Conservation (phyloP, 37 sponge, comb jelly and placozoan species). For the Diacarnus erythraeanus region DNA sequence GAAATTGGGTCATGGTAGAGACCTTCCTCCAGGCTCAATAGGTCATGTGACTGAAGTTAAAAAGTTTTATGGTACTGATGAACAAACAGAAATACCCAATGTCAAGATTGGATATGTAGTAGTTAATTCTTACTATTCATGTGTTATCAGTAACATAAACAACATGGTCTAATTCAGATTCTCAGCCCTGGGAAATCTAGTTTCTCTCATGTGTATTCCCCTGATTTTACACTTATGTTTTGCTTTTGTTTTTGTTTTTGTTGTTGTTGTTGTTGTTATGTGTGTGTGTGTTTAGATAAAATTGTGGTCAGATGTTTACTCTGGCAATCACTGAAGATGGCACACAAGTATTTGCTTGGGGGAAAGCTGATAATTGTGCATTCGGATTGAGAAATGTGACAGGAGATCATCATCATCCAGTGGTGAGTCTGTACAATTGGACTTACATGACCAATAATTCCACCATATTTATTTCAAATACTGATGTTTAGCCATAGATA, state of each 20-base stretch:
- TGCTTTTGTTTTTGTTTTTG: too few species aligned
- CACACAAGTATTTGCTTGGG: conserved; percentile 47
- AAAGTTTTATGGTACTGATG: conserved; percentile 26
- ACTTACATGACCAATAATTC: background rate
- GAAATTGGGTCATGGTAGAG: conserved; percentile 46
- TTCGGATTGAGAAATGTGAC: conserved; percentile 32
- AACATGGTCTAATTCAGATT: too few species aligned
- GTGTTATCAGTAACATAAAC: too few species aligned
- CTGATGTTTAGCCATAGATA: too few species aligned
- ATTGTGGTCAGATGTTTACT: conserved; percentile 62
- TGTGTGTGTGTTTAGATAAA: conserved; percentile 3
- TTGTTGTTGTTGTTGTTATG: too few species aligned
- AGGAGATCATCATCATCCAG: conserved; percentile 36
- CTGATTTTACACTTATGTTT: conserved; percentile 14
- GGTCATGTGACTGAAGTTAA: conserved; percentile 23
- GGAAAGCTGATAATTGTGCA: conserved; percentile 33
- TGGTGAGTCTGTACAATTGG: conserved; percentile 23
- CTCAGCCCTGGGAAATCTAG: too few species aligned
- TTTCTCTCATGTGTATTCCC: conserved; percentile 8
- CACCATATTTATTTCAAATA: background rate
- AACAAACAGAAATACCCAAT: conserved; percentile 28
- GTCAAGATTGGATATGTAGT: conserved; percentile 73
- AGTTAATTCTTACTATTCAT: too few species aligned
- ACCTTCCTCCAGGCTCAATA: conserved; percentile 3
- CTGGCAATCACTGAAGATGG: conserved; percentile 47